phyloP scores from a whole-genome alignment of 1,140 invertebrate species.

The Drosophila pallidifrons region DNA sequence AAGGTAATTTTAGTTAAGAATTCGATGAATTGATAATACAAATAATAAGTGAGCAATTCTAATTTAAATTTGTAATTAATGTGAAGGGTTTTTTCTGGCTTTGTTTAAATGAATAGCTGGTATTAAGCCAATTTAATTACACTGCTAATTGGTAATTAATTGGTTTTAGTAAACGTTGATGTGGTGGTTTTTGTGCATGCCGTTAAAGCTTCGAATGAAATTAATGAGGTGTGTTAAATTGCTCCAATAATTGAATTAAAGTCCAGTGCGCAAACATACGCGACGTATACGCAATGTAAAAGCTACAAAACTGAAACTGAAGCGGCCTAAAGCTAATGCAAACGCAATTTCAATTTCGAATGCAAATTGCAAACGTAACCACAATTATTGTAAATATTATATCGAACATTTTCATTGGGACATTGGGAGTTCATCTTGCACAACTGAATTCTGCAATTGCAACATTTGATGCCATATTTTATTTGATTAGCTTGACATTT shows the following conservation, averaged over 20 bases:
- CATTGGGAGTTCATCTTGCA: not conserved
- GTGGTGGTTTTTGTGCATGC: not conserved
- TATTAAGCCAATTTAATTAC: slow-evolving; percentile 29
- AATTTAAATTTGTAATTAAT: not conserved
- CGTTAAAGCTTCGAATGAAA: slow-evolving; percentile 14
- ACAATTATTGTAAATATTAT: slow-evolving; percentile 35
- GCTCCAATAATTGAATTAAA: slow-evolving; percentile 49
- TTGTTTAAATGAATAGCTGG: not conserved
- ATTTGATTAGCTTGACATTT: slow-evolving; percentile 43
- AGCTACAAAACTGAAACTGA: not conserved
- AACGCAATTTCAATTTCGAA: slow-evolving; percentile 23
- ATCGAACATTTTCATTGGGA: not conserved
- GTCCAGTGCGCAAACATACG: not conserved
- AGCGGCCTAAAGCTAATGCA: slow-evolving; percentile 16
- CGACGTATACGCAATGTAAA: slow-evolving; percentile 16
- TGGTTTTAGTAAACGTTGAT: slow-evolving; percentile 20
- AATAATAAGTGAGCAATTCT: not conserved
- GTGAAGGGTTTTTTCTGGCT: not conserved
- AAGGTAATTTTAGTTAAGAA: not conserved
- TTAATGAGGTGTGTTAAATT: slow-evolving; percentile 47
- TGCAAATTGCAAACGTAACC: slow-evolving; percentile 23
- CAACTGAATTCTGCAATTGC: slow-evolving; percentile 7
- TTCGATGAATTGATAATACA: slow-evolving; percentile 20
- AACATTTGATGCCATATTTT: slow-evolving; percentile 32
- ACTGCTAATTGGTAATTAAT: slow-evolving; percentile 50